Percentiles rank a stretch among this genome's conserved stretches.
Evolutionary conservation across 1,140 invertebrate species (phyloP).

Genomic region (Drosophila willistoni): DNA sequence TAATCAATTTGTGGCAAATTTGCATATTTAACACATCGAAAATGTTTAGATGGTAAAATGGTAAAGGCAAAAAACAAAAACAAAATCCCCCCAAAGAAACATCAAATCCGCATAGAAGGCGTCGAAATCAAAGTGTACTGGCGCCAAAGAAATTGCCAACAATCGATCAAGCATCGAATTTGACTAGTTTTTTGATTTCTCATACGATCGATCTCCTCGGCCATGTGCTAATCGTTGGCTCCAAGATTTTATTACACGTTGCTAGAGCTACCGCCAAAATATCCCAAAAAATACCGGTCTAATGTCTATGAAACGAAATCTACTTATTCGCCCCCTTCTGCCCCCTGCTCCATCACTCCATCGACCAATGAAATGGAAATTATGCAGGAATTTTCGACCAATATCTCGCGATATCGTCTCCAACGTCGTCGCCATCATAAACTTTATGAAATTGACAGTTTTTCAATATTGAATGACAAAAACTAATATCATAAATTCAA

Average conservation of each 20-base stretch:
- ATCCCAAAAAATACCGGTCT: constrained; percentile 56
- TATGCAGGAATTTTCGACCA: constrained; percentile 72
- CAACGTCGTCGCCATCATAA: constrained; percentile 72
- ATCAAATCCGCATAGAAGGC: constrained; percentile 63
- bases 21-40: constrained; percentile 70
- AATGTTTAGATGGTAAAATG: constrained; percentile 37
- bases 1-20: constrained; percentile 67
- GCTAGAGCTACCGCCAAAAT: constrained; percentile 51
- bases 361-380: constrained; percentile 46
- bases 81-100: constrained; percentile 34
- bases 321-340: constrained; percentile 29
- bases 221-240: constrained; percentile 55
- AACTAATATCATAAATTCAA: constrained; percentile 57
- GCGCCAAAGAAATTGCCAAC: constrained; percentile 78
- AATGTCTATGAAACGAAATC: constrained; percentile 30
- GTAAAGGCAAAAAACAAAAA: constrained; percentile 20
- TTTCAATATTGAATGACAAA: constrained; percentile 41
- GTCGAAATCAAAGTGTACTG: constrained; percentile 46
- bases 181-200: constrained; percentile 41
- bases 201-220: constrained; percentile 24
- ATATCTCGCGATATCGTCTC: constrained; percentile 42
- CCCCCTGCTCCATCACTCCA: constrained; percentile 27
- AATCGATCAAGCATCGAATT: constrained; percentile 61
- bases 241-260: constrained; percentile 74
- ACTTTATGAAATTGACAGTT: constrained; percentile 67